These are phyloP conservation scores for Cephus spinipes DNA, from an alignment of 2,888 invertebrate genomes.

Conservation along the genomic window DNA sequence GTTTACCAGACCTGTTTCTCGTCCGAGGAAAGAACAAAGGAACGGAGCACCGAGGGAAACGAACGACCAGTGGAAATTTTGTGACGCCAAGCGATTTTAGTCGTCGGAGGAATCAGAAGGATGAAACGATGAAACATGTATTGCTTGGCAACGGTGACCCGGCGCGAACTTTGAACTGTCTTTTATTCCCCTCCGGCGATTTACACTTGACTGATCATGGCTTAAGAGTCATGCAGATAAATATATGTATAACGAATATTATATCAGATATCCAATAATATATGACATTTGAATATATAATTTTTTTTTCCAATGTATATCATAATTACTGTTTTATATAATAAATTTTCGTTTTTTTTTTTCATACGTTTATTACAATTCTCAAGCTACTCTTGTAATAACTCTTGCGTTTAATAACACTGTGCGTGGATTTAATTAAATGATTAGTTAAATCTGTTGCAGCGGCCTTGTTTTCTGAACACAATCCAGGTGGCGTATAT, in stretches of 20 bases:
- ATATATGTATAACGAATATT: neutral
- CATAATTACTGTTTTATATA: too few species aligned
- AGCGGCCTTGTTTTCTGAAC: neutral
- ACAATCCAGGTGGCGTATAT: neutral
- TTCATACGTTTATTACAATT: neutral
- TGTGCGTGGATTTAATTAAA: slow-evolving; percentile 13
- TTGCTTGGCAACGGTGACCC: slow-evolving; percentile 30
- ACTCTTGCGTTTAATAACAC: neutral
- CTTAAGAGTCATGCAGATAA: neutral
- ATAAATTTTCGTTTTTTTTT: neutral
- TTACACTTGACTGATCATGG: neutral
- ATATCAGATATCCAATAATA: neutral
- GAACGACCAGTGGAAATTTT: slow-evolving; percentile 38
- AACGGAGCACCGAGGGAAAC: neutral
- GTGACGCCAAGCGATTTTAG: slow-evolving; percentile 29
- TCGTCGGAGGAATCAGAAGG: neutral
- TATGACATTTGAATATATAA: neutral
- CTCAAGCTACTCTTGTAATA: neutral
- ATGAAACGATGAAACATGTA: neutral
- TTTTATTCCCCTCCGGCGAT: neutral
- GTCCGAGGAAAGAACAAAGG: neutral
- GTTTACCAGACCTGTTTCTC: too few species aligned
- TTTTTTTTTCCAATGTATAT: too few species aligned
- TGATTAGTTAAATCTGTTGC: slow-evolving; percentile 22
- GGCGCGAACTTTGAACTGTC: slow-evolving; percentile 35